Evolutionary conservation across 2,113 vertebrate genomes (phyloP).

Genomic region (Phaethornis superciliosus): DNA sequence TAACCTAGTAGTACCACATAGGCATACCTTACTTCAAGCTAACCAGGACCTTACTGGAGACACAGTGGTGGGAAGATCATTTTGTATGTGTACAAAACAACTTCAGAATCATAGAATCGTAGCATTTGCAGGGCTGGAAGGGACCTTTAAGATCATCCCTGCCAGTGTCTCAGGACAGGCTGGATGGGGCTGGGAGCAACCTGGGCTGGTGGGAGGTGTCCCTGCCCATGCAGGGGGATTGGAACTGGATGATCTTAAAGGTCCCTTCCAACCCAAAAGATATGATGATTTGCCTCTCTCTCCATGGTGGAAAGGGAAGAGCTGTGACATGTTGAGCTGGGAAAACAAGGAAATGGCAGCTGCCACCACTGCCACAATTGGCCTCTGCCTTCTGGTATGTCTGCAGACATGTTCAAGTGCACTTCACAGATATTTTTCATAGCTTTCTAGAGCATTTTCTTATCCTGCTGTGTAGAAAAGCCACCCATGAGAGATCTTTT

Average conservation of each 20-base stretch:
- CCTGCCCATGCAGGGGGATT: no score
- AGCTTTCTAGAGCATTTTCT: conserved; percentile 14
- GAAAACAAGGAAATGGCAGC: background rate
- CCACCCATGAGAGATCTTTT: background rate
- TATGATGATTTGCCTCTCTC: background rate
- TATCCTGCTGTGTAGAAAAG: conserved; percentile 2
- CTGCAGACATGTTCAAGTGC: background rate
- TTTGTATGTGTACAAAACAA: background rate
- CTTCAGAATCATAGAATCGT: background rate
- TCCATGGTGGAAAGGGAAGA: background rate
- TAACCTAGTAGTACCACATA: background rate
- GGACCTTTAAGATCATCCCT: no score
- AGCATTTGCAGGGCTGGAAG: no score
- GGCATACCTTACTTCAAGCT: background rate
- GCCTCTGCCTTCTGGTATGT: background rate
- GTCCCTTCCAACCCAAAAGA: no score
- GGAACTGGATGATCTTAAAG: no score
- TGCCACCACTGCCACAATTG: background rate
- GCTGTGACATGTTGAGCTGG: background rate
- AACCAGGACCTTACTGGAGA: background rate
- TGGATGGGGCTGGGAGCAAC: no score
- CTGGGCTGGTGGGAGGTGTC: no score
- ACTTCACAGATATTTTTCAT: conserved; percentile 1
- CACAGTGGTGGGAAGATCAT: background rate
- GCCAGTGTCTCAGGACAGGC: no score